Conservation (phyloP, 2,888 invertebrate species). For the Onthophagus sagittarius region DNA sequence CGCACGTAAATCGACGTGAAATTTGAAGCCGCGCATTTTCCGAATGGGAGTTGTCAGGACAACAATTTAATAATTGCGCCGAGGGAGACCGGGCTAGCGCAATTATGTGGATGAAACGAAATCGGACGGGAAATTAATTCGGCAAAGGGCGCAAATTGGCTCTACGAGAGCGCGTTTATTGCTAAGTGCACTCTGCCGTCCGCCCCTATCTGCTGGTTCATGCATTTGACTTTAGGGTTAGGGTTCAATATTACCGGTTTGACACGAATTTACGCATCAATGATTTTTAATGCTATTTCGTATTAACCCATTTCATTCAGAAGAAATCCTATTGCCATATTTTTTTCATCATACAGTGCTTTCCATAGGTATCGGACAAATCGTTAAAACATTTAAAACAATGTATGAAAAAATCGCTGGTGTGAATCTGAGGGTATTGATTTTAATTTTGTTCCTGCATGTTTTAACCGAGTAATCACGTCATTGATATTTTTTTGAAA, state of each 20-base stretch:
- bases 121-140: background rate
- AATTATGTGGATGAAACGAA: conserved; percentile 9
- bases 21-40: background rate
- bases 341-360: no score
- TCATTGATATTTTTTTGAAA: no score
- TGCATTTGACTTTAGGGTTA: background rate
- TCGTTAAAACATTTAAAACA: no score
- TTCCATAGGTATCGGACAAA: no score
- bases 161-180: conserved; percentile 3
- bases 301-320: no score
- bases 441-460: no score
- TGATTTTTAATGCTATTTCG: background rate
- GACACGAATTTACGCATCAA: background rate
- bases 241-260: background rate
- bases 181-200: conserved; percentile 3
- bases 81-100: background rate
- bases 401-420: no score
- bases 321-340: no score
- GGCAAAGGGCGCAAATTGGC: conserved; percentile 3
- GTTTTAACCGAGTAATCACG: no score
- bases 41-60: background rate
- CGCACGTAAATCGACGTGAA: background rate
- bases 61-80: background rate
- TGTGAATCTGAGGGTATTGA: no score
- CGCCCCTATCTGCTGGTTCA: background rate